These are phyloP conservation scores for Dermatophagoides farinae DNA, from an alignment of 1,140 invertebrate species.

Conservation along the genomic window DNA sequence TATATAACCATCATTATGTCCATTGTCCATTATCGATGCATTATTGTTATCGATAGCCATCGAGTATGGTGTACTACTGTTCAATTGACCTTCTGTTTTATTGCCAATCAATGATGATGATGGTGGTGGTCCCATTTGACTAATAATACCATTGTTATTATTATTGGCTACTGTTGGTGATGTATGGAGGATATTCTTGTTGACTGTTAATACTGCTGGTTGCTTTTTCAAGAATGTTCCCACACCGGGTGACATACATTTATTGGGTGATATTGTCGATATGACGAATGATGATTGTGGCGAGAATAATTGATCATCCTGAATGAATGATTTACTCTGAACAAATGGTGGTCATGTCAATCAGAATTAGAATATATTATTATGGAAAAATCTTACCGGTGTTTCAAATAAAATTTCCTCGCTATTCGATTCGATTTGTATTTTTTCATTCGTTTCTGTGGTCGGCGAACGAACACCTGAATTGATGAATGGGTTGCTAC, in stretches of 20 bases:
- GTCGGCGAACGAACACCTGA: too few relatives aligned
- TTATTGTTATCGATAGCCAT: too few relatives aligned
- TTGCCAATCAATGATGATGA: background rate
- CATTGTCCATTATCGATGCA: too few relatives aligned
- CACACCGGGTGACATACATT: background rate
- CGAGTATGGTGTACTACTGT: too few relatives aligned
- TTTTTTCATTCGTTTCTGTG: too few relatives aligned
- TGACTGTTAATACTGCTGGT: background rate
- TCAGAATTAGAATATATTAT: too few relatives aligned
- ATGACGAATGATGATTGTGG: background rate
- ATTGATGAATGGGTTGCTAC: too few relatives aligned
- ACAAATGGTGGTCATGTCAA: background rate
- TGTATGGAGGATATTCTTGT: background rate
- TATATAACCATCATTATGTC: too few relatives aligned
- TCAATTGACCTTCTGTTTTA: too few relatives aligned
- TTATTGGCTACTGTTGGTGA: too few relatives aligned
- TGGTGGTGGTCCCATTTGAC: background rate
- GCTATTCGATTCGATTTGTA: too few relatives aligned
- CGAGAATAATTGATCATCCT: background rate
- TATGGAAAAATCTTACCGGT: background rate
- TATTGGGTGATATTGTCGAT: background rate
- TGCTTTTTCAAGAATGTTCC: background rate
- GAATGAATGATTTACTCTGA: conserved; percentile 6
- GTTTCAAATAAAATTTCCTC: background rate
- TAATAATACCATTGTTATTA: too few relatives aligned